A percentile compares a stretch with the other conserved stretches of the same genome.
These are phyloP conservation scores for Orthosia cruda DNA, from an alignment of 2,888 invertebrate species.

Conservation along the genomic window DNA sequence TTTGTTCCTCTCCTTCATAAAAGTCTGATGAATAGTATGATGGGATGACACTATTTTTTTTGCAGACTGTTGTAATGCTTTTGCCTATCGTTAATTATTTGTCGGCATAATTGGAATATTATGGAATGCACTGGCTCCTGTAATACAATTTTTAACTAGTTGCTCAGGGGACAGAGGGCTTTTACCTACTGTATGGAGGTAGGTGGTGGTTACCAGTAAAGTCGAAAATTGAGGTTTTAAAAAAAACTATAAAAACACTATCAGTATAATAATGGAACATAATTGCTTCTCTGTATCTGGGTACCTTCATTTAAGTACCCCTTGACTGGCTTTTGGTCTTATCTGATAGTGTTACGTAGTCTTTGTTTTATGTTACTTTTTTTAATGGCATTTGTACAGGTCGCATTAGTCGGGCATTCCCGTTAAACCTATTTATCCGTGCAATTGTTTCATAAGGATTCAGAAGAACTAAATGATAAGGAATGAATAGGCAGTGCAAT, in stretches of 20 bases:
- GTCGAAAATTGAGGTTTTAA: not conserved
- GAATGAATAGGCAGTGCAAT: slow-evolving; percentile 17
- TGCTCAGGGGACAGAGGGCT: no score
- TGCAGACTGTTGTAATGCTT: not conserved
- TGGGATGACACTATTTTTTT: not conserved
- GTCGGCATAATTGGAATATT: not conserved
- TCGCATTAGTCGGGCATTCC: slow-evolving; percentile 16
- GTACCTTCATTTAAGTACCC: not conserved
- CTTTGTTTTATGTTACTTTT: slow-evolving; percentile 34
- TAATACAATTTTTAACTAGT: not conserved
- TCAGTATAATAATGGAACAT: not conserved
- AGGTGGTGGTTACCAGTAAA: slow-evolving; percentile 3
- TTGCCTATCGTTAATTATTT: not conserved
- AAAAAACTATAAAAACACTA: not conserved
- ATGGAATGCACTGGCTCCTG: not conserved
- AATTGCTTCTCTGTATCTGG: slow-evolving; percentile 16
- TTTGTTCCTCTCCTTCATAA: slow-evolving; percentile 29
- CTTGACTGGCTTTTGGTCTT: slow-evolving; percentile 63
- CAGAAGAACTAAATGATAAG: slow-evolving; percentile 25
- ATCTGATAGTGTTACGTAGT: slow-evolving; percentile 43
- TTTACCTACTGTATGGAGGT: slow-evolving; percentile 25
- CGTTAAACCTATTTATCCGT: slow-evolving; percentile 32
- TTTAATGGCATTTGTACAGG: slow-evolving; percentile 35
- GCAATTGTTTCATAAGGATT: slow-evolving; percentile 22
- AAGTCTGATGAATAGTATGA: slow-evolving; percentile 7